Base-by-base conservation (phyloP, 2,797 vertebrate genomes). In the Molossus molossus region DNA sequence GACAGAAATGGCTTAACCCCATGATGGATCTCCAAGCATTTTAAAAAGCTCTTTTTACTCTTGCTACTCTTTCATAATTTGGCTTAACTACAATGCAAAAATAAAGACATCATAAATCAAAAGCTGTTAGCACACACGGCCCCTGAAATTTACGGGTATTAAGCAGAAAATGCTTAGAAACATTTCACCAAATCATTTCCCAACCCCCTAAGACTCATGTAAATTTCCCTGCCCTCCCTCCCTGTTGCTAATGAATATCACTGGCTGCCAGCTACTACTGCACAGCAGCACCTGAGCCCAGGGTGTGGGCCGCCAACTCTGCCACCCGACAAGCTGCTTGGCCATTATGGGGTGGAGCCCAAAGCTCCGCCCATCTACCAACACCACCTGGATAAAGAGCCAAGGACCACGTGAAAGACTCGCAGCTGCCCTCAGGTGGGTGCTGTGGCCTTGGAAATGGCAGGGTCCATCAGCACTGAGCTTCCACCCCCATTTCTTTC, bases 61-160 rank as follows among this genome's bases (percentile, higher is more conserved):
- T 86, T 33, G 48, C 57, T 82, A 62, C 62, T 64, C 76, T 96
- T 95, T 76, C 62, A 75, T 64, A 62, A 77, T 87, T 95, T 95
- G 93, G 37, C 87, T 96, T 97, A 96, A 95, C 88, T 80, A 90
- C 67, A 73, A 50, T 60, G 60, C 3, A 76, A 93, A 67, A 89
- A 96, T 93, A 95, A 94, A 84, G 80, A 50, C 37, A 64, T 73
- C 48, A 81, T 92, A 95, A 91, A 85, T 90, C n/a, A 94, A 94
- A 95, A 86, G 77, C 48, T 79, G 84, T 87, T 90, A 79, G 69
- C 25, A 6, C 37, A 64, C 53, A 29, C 1, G 7, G 29, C 40
- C 58, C 37, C 57, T 92, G 60, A 96, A 73, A 93, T 96, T 64
- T 97, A 75, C 79, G 75, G 57, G 45, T 80, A 92, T 95, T 77